A percentile compares a stretch with the other conserved stretches of the same genome.
Conservation (phyloP, 2,797 vertebrate genomes). For the Coluber constrictor region DNA sequence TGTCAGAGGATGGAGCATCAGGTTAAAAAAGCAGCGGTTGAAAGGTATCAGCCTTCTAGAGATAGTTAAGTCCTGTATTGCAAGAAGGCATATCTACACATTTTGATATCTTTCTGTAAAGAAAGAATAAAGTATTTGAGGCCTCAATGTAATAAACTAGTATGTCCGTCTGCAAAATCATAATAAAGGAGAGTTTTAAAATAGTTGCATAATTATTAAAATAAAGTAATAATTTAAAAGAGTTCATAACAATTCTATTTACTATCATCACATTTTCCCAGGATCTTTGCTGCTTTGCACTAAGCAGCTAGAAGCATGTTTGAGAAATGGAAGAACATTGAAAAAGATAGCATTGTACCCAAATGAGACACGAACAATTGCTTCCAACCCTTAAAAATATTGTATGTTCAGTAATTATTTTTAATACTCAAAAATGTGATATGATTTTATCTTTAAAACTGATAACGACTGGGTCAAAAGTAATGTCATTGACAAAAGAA, state of each 20-base stretch:
- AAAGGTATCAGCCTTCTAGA: background rate
- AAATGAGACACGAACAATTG: background rate
- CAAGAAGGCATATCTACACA: background rate
- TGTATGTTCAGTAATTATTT: background rate
- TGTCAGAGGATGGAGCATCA: background rate
- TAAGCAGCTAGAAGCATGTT: background rate
- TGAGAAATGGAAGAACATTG: background rate
- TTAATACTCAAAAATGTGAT: background rate
- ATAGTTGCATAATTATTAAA: background rate
- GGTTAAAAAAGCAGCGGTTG: background rate
- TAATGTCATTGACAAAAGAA: background rate
- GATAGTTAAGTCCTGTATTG: background rate
- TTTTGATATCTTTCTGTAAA: background rate
- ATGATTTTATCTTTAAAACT: background rate
- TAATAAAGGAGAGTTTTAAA: background rate
- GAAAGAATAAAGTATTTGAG: background rate
- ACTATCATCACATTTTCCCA: background rate
- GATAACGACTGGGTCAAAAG: background rate
- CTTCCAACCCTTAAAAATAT: background rate
- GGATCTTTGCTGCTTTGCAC: background rate
- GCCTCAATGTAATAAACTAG: background rate
- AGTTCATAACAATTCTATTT: background rate
- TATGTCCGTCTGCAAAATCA: background rate
- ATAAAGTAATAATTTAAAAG: background rate
- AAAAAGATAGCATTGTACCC: background rate